phyloP scores from a whole-genome alignment of 2,888 invertebrate species.

The Leucania comma region DNA sequence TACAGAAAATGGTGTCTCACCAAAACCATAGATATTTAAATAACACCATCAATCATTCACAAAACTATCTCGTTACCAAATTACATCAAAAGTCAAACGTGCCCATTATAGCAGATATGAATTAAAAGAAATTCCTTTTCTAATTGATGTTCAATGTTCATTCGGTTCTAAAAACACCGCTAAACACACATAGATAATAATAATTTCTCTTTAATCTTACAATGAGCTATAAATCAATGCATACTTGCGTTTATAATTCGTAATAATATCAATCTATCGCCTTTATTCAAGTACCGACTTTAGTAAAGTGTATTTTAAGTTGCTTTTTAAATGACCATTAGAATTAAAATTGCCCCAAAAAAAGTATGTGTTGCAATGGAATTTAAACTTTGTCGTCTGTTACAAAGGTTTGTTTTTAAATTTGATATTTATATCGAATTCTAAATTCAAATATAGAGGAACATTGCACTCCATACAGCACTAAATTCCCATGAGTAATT shows the following conservation, averaged over 20 bases:
- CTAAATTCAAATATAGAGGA: conserved; percentile 8
- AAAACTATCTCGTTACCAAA: conserved; percentile 44
- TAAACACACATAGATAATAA: conserved; percentile 56
- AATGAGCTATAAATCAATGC: conserved; percentile 58
- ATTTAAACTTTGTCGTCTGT: neutral
- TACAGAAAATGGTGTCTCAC: neutral
- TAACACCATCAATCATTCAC: conserved; percentile 25
- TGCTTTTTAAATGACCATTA: neutral
- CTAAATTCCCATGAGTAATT: conserved; percentile 31
- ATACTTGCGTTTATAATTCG: neutral
- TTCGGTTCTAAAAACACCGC: conserved; percentile 41
- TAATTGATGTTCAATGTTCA: conserved; percentile 59
- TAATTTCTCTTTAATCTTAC: conserved; percentile 57
- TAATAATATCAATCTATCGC: neutral
- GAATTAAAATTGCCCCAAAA: neutral
- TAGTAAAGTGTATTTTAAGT: neutral
- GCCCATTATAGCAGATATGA: conserved; percentile 47
- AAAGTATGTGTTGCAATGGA: neutral
- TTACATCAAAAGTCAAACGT: conserved; percentile 35
- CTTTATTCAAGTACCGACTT: neutral
- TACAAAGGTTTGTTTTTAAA: neutral
- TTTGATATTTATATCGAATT: neutral
- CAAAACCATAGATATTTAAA: conserved; percentile 1
- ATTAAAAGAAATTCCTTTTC: conserved; percentile 50
- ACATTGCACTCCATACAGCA: conserved; percentile 35